Conservation (phyloP, 1,140 invertebrate genomes). For the Dendrolimus punctatus region DNA sequence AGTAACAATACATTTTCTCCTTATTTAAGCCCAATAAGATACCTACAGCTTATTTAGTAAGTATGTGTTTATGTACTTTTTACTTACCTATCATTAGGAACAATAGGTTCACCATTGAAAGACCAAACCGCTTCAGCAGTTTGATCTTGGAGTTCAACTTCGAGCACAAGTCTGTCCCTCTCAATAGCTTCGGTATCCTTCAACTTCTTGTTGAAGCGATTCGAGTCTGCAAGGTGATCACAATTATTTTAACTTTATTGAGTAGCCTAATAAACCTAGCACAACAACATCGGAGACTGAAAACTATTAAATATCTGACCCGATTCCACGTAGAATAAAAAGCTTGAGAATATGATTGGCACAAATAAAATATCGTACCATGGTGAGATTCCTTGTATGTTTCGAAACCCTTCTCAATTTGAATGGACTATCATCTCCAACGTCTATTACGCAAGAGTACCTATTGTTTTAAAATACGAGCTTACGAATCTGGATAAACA, state of each 20-base stretch:
- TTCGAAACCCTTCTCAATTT: no score
- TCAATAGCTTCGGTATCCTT: constrained; percentile 94
- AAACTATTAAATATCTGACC: no score
- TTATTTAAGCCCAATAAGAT: no score
- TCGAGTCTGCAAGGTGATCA: constrained; percentile 79
- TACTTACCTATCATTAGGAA: constrained; percentile 78
- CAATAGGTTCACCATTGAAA: constrained; percentile 91
- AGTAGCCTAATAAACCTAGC: neutral
- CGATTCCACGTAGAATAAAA: no score
- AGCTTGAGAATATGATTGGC: no score
- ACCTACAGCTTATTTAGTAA: no score
- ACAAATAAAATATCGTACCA: no score
- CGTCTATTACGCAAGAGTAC: neutral
- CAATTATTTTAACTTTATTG: neutral
- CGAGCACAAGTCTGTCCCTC: constrained; percentile 90
- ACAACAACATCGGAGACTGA: neutral
- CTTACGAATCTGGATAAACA: neutral
- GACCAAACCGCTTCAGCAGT: constrained; percentile 95
- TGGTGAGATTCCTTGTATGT: no score
- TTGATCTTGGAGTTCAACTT: constrained; percentile 95
- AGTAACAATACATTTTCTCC: no score
- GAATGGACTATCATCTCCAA: no score
- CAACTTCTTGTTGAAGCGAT: constrained; percentile 97
- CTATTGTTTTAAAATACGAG: neutral
- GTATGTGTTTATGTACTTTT: neutral